Evolutionary conservation across 2,113 vertebrate genomes (phyloP).

Genomic region (Oxygymnocypris stewartii): DNA sequence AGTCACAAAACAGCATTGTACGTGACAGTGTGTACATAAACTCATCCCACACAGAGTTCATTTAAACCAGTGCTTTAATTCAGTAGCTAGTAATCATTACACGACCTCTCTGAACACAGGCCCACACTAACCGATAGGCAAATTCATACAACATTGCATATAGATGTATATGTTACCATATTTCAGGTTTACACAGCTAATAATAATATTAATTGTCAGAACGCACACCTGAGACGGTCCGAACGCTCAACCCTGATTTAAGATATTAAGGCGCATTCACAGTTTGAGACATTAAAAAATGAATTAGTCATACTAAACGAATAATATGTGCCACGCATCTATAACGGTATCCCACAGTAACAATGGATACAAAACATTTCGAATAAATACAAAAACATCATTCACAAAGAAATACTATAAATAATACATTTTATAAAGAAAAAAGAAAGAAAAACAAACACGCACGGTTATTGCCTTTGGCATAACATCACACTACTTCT

Average conservation of each 20-base stretch:
- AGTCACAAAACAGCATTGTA: neutral
- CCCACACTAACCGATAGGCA: neutral
- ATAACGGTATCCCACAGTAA: constrained; percentile 6
- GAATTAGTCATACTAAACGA: constrained; percentile 34
- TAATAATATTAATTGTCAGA: constrained; percentile 35
- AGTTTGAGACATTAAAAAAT: constrained; percentile 27
- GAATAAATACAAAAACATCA: constrained; percentile 51
- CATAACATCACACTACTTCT: constrained; percentile 44
- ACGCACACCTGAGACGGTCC: constrained; percentile 53
- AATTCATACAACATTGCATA: constrained; percentile 36
- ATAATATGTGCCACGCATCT: constrained; percentile 39
- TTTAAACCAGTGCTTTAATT: constrained; percentile 31
- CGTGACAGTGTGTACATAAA: constrained; percentile 6
- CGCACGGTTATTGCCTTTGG: constrained; percentile 58
- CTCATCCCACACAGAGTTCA: neutral
- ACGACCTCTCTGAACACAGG: neutral
- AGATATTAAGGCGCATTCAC: constrained; percentile 59
- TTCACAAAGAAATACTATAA: constrained; percentile 40
- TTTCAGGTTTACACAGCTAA: constrained; percentile 8
- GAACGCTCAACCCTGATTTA: constrained; percentile 52
- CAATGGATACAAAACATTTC: constrained; percentile 36
- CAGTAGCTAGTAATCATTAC: constrained; percentile 17
- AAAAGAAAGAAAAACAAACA: constrained; percentile 13
- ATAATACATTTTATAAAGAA: constrained; percentile 38
- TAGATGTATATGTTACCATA: constrained; percentile 14